Base-by-base conservation (phyloP, 2,797 vertebrate genomes). In the Graptemys geographica region DNA sequence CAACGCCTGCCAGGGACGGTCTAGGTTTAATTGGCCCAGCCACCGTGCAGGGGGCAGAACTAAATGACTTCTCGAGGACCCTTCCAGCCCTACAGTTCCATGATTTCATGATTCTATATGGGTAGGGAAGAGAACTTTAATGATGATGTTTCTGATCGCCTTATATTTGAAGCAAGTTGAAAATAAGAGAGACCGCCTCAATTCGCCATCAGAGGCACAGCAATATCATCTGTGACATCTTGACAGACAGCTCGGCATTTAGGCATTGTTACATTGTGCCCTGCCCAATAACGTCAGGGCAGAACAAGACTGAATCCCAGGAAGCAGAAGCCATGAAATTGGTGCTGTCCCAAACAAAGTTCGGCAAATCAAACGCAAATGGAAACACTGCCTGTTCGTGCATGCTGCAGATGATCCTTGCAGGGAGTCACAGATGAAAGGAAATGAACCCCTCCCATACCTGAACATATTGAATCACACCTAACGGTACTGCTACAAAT, bases 271-370 rank as follows among this genome's bases (percentile, higher is more conserved):
- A 82, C 0, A 0, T 19, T 80, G 44, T 18, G 9, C 47, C 44
- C 51, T 1, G 3, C 11, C 49, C 52, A 86, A 33, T 0, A 0
- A 87, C 37, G 18, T 19, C 15, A 0, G 25, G 85, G 57, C 78
- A 88, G 81, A 37, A 92, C 74, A 87, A 44, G 55, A 57, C 81
- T 4, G 33, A 84, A 74, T 31, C n/a, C 52, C 79, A 49, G 81
- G 91, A 90, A 96, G 83, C 51, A 37, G 79, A 94, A 56, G 74
- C 11, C 52, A 81, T 19, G 6, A 33, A 15, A 62, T 15, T 62
- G 12, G 55, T 72, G 78, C 87, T 79, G 23, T 59, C 79, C 93
- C 12, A 55, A 44, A 57, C 6, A 2, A 51, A 55, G 31, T 11
- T 28, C 33, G 96, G 57, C 53, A 72, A 76, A 8, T 81, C 74